Percentiles rank a stretch among this genome's conserved stretches.
Conservation (phyloP, 2,888 invertebrate species). For the Tetranychus piercei region DNA sequence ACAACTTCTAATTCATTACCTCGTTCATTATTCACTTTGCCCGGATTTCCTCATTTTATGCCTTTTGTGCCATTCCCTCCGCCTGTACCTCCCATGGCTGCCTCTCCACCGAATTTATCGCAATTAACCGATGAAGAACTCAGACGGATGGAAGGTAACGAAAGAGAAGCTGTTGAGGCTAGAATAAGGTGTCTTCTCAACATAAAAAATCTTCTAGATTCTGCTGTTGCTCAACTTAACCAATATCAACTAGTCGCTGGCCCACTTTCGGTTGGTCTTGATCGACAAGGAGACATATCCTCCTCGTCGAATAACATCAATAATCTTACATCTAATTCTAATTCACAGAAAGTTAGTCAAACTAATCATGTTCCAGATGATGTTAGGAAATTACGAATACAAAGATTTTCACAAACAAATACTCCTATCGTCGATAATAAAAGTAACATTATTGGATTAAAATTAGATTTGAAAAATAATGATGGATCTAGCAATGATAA, state of each 20-base stretch:
- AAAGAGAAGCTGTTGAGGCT: conserved; percentile 70
- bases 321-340: not conserved
- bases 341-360: not conserved
- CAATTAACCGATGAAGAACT: conserved; percentile 64
- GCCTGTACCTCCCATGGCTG: conserved; percentile 30
- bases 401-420: conserved; percentile 7
- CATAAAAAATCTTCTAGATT: conserved; percentile 73
- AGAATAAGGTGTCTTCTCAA: conserved; percentile 65
- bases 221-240: conserved; percentile 79
- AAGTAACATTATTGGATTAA: not conserved
- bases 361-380: not conserved
- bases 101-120: conserved; percentile 39
- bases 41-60: conserved; percentile 19
- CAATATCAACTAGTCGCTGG: conserved; percentile 44
- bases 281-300: not conserved
- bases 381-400: not conserved
- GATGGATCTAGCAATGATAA: not conserved
- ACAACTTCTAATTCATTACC: conserved; percentile 22
- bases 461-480: not conserved
- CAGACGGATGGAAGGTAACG: conserved; percentile 65
- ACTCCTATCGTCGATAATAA: not conserved
- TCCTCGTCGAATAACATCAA: not conserved
- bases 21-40: conserved; percentile 14
- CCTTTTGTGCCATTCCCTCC: conserved; percentile 35
- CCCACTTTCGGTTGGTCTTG: not conserved